Evolutionary conservation across 2,113 vertebrate genomes (phyloP).

Genomic region (Erythrocercus mccallii): DNA sequence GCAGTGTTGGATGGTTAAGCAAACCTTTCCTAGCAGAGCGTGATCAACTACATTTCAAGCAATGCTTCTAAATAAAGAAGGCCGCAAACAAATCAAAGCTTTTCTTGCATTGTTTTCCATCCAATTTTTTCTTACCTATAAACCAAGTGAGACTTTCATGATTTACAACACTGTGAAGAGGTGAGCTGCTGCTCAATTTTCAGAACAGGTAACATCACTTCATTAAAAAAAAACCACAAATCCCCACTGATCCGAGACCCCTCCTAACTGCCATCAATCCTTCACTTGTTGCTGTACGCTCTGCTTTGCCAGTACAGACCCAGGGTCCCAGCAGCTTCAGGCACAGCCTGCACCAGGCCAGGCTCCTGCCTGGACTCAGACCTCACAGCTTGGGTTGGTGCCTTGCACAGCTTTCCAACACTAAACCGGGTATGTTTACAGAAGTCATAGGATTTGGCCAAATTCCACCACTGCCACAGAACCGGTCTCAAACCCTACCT

Average conservation of each 20-base stretch:
- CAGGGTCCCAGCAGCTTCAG: not conserved
- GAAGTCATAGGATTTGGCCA: not conserved
- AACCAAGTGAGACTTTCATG: not conserved
- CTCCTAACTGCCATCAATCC: not conserved
- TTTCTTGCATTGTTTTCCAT: not conserved
- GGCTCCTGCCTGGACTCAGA: not conserved
- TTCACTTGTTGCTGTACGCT: fast-evolving
- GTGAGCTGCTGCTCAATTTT: not conserved
- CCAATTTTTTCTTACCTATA: not conserved
- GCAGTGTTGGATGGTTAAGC: not conserved
- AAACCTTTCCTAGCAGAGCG: not conserved
- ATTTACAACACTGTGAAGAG: fast-evolving
- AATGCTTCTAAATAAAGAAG: not conserved
- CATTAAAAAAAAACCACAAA: not conserved
- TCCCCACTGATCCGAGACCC: fast-evolving
- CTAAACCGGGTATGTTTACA: not conserved
- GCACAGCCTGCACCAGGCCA: not conserved
- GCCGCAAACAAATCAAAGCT: not conserved
- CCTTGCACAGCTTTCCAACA: not conserved
- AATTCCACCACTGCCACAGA: not conserved
- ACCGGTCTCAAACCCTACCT: not conserved
- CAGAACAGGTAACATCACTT: fast-evolving
- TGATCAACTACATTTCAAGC: not conserved
- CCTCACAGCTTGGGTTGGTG: fast-evolving
- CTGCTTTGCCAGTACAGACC: not conserved